Evolutionary conservation across 2,888 invertebrate species (phyloP).

Genomic region (Mimachlamys varia): DNA sequence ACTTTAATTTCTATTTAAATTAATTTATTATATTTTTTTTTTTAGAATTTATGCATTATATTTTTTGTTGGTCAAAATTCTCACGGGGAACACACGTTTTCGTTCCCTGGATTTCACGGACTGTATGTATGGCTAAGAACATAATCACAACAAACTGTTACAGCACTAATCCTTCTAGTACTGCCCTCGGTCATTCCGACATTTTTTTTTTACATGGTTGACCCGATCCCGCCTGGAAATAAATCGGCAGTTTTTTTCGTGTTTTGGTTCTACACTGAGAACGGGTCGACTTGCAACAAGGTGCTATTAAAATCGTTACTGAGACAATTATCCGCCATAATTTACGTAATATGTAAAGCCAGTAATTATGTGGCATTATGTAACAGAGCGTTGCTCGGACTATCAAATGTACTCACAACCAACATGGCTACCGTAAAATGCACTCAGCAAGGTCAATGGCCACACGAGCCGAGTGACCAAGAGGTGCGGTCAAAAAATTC

Average conservation of each 20-base stretch:
- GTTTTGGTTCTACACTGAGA: neutral
- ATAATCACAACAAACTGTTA: neutral
- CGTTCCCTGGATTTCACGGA: neutral
- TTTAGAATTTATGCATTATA: neutral
- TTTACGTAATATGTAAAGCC: neutral
- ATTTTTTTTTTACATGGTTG: neutral
- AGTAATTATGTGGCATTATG: neutral
- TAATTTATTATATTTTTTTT: no score
- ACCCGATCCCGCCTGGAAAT: neutral
- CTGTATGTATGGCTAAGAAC: neutral
- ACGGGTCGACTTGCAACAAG: neutral
- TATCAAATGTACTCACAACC: slow-evolving; percentile 40
- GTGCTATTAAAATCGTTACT: neutral
- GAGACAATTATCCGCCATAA: neutral
- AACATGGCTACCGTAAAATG: slow-evolving; percentile 51
- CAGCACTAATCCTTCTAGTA: neutral
- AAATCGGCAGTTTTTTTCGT: neutral
- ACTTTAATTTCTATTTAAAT: neutral
- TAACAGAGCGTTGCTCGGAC: slow-evolving; percentile 41
- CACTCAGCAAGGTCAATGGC: slow-evolving; percentile 52
- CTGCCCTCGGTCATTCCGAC: neutral
- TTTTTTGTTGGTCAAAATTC: no score
- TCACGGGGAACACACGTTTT: no score
- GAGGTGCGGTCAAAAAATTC: slow-evolving; percentile 25
- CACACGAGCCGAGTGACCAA: slow-evolving; percentile 47